Percentiles rank a stretch among this genome's conserved stretches.
Evolutionary conservation across 2,797 vertebrate species (phyloP).

Genomic region (Epinephelus awoara): DNA sequence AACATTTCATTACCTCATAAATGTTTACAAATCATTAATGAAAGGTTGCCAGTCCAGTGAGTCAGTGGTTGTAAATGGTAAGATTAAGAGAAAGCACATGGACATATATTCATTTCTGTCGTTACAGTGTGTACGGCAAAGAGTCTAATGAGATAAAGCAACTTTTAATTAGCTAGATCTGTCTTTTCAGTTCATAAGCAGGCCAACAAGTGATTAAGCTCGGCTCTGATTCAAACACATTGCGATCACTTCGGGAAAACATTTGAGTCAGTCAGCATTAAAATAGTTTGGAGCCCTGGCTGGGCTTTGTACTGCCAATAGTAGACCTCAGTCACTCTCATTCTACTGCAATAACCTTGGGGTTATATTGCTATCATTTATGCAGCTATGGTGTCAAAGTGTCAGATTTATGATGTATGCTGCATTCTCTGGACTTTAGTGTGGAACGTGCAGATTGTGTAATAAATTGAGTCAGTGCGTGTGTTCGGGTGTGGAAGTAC

Average conservation of each 20-base stretch:
- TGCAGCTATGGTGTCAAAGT: conserved; percentile 40
- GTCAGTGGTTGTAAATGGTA: conserved; percentile 4
- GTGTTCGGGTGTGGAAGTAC: neutral
- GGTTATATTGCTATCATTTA: conserved; percentile 39
- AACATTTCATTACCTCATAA: neutral
- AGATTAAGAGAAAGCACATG: neutral
- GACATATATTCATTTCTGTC: too few relatives aligned
- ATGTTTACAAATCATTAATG: neutral
- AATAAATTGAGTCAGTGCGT: neutral
- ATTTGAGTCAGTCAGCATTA: neutral
- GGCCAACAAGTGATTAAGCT: neutral
- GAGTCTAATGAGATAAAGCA: neutral
- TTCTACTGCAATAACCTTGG: neutral
- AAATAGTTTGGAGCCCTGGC: neutral
- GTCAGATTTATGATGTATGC: conserved; percentile 51
- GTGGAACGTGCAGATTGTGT: conserved; percentile 9
- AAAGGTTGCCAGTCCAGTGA: neutral
- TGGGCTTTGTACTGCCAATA: neutral
- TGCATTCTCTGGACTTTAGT: conserved; percentile 52
- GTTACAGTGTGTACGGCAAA: neutral
- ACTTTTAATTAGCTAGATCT: neutral
- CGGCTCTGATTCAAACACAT: neutral
- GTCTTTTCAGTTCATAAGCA: neutral
- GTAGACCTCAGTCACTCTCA: neutral
- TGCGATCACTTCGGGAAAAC: neutral